Percentiles rank a stretch among this genome's conserved stretches.
Evolutionary conservation across 1,140 invertebrate genomes (phyloP).

Genomic region (Apis laboriosa): DNA sequence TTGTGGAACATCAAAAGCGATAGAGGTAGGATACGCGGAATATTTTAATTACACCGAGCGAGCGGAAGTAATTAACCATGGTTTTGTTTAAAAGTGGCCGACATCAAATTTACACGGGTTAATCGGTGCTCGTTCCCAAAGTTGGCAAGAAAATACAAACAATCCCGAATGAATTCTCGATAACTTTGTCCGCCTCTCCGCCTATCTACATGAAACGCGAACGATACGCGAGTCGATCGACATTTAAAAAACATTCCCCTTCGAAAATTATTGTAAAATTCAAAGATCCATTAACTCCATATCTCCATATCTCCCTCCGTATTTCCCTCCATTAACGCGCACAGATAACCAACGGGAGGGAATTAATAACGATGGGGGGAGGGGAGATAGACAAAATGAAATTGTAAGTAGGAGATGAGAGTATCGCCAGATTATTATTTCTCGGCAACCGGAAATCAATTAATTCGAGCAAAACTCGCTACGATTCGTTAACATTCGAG

Average conservation of each 20-base stretch:
- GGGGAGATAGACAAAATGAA: neutral
- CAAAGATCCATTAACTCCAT: neutral
- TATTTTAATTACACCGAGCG: neutral
- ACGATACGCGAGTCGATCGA: no score
- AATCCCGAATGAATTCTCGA: no score
- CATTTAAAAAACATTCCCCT: no score
- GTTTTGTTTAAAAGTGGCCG: neutral
- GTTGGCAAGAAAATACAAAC: no score
- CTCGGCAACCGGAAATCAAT: constrained; percentile 12
- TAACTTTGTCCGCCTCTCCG: no score
- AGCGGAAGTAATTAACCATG: neutral
- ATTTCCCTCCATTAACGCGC: no score
- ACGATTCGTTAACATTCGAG: constrained; percentile 31
- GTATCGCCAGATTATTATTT: neutral
- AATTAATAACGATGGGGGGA: neutral
- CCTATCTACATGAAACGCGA: no score
- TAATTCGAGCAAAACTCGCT: neutral
- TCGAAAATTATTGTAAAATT: neutral
- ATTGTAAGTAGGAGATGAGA: neutral
- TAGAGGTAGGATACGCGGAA: neutral
- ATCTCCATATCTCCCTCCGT: no score
- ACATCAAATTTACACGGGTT: constrained; percentile 6
- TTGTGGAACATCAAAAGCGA: neutral
- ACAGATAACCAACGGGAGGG: no score
- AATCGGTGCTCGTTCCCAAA: constrained; percentile 1